Evolutionary conservation across 2,888 invertebrate species (phyloP), one percentile per base, ranked within the genome.

Genomic region (Octonoba sinensis): DNA sequence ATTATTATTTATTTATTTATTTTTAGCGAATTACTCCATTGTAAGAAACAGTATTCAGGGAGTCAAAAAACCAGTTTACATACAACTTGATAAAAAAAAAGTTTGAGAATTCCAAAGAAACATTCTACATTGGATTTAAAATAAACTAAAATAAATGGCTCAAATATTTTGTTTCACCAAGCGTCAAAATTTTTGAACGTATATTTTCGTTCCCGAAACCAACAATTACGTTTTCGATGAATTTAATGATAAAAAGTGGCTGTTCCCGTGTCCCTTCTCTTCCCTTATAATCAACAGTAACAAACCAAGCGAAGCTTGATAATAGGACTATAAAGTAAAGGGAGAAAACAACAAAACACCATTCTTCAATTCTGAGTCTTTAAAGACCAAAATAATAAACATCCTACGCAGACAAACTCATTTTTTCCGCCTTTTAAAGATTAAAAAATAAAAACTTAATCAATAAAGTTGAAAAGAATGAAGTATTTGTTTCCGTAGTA

Each of bases 401-500:
- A 59, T 56, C n/a, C 1, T n/a, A 11, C 54, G 44, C 27, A n/a
- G 18, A 22, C 44, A 65, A 66, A 13, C 62, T 65, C 56, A 65
- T 64, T 73, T 73, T 54, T 56, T 67, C 46, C 76, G 44, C 69
- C 51, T 51, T 59, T 66, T 60, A 62, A 67, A 49, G 59, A 57
- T 24, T 69, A 27, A 66, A 57, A 67, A 60, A 51, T 47, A 49
- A 62, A 81, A 74, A 56, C 44, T 67, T 73, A 69, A 81, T 81
- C 79, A 67, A 81, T 81, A 81, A 73, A 81, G 62, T 73, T 73
- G 79, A 72, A 66, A 64, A 64, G 79, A 67, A 79, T 79, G 79
- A 73, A 79, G 79, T 79, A 81, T 81, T 81, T 81, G 79, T 81
- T 81, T 81, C 79, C 79, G 73, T 79, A 71, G 67, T 67, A 56